Percentiles rank a stretch among this genome's conserved stretches.
Conservation (phyloP, 2,888 invertebrate genomes). For the Cacoxenus indagator region DNA sequence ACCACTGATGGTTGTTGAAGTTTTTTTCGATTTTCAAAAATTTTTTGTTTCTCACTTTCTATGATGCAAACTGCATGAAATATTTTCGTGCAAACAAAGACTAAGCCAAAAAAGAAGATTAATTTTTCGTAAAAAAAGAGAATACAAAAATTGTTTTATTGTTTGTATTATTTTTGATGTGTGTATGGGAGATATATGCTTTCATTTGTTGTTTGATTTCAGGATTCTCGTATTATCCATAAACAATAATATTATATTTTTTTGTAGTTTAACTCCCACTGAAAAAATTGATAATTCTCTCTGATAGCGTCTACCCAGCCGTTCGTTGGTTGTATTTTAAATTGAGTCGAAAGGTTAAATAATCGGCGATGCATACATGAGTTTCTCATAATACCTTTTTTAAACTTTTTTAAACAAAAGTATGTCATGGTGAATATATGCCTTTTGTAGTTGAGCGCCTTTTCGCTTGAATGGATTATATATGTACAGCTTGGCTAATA, state of each 20-base stretch:
- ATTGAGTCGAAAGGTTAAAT: constrained; percentile 35
- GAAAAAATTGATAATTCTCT: not conserved
- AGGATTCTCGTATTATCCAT: not conserved
- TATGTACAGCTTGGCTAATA: constrained; percentile 51
- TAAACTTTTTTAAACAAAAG: not conserved
- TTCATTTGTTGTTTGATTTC: constrained; percentile 32
- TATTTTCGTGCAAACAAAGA: too few relatives aligned
- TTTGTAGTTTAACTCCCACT: not conserved
- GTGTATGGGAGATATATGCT: constrained; percentile 31
- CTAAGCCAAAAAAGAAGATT: too few relatives aligned
- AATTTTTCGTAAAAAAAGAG: too few relatives aligned
- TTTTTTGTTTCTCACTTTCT: too few relatives aligned
- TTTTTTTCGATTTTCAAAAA: too few relatives aligned
- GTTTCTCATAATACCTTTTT: too few relatives aligned
- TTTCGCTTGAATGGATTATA: constrained; percentile 42
- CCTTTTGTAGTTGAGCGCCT: constrained; percentile 33
- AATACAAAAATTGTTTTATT: constrained; percentile 47
- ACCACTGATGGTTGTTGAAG: too few relatives aligned
- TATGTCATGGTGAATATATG: not conserved
- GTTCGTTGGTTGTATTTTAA: constrained; percentile 38
- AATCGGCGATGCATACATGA: not conserved
- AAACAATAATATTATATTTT: not conserved
- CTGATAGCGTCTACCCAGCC: not conserved
- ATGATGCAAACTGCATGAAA: too few relatives aligned
- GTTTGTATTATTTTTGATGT: constrained; percentile 52